Conservation (phyloP, 2,113 vertebrate genomes). For the western clawed frog (Xenopus tropicalis) region UCB_Xtro_10.0 CM004451.2:33867001-33867500, state of each 20-base stretch:
- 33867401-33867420: no score
- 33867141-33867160: conserved; percentile 93
- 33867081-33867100: no score
- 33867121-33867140: conserved; percentile 95
- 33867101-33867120: conserved; percentile 51
- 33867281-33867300: conserved; percentile 88
- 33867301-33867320: conserved; percentile 92
- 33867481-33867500: no score
- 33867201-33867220: conserved; percentile 88
- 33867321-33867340: conserved; percentile 56
- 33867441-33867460: no score
- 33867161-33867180: conserved; percentile 84
- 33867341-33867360: neutral
- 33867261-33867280: conserved; percentile 90
- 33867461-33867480: no score
- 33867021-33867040: no score
- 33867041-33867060: no score
- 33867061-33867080: no score
- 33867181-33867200: conserved; percentile 83
- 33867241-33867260: conserved; percentile 94
- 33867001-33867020: no score
- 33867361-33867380: no score
- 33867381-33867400: no score
- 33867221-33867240: conserved; percentile 85
- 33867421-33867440: no score